A percentile compares a stretch with the other conserved stretches of the same genome.
These are phyloP conservation scores for Cinara cedri DNA, from an alignment of 2,888 invertebrate species.

Conservation along the genomic window DNA sequence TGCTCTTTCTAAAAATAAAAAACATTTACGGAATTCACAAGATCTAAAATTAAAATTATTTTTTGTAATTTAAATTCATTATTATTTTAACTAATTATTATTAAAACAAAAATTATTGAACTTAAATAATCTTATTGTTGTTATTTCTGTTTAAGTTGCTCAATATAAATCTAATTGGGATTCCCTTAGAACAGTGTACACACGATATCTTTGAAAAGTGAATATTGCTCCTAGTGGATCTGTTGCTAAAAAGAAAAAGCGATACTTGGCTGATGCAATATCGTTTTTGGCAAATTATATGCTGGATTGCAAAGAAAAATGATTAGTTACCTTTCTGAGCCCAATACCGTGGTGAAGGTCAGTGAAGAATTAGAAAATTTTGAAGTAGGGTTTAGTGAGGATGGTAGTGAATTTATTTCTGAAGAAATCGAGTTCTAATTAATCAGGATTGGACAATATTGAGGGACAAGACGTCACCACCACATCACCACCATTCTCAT, in stretches of 20 bases:
- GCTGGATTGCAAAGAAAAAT: constrained; percentile 28
- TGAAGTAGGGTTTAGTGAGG: constrained; percentile 23
- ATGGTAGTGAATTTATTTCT: constrained; percentile 2
- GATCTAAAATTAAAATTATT: too few relatives aligned
- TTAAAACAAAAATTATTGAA: not conserved
- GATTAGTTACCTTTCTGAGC: constrained; percentile 4
- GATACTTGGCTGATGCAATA: constrained; percentile 56
- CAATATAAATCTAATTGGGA: constrained; percentile 57
- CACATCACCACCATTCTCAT: constrained; percentile 13
- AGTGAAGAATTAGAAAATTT: constrained; percentile 15
- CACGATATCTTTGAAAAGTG: constrained; percentile 51
- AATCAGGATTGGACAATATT: constrained; percentile 19
- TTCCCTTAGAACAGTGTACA: constrained; percentile 46
- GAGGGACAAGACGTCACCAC: constrained; percentile 1
- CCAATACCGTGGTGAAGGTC: not conserved
- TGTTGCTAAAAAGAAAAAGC: constrained; percentile 49
- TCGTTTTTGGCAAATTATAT: constrained; percentile 51
- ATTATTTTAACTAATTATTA: constrained; percentile 22
- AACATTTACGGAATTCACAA: too few relatives aligned
- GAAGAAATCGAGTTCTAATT: not conserved
- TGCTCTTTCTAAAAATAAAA: too few relatives aligned
- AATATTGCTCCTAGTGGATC: constrained; percentile 29
- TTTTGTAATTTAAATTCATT: constrained; percentile 4
- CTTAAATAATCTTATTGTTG: constrained; percentile 28
- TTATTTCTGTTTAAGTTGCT: constrained; percentile 51